A percentile compares a stretch with the other conserved stretches of the same genome.
Evolutionary conservation across 2,888 invertebrate genomes (phyloP).

Genomic region (Piscicola geometra): DNA sequence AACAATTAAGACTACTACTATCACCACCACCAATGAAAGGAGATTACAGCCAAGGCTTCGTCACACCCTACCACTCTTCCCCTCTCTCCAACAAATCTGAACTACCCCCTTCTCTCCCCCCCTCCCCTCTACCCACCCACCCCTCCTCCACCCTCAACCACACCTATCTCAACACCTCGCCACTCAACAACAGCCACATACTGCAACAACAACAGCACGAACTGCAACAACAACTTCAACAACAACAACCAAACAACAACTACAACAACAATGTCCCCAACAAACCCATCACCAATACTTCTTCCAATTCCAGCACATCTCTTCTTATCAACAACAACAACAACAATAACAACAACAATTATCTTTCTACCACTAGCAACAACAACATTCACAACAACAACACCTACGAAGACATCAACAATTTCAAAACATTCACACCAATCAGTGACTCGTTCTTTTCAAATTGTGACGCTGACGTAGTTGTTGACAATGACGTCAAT

Average conservation of each 20-base stretch:
- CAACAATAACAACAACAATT: neutral
- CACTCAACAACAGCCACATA: too few species aligned
- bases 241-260: too few species aligned
- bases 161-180: too few species aligned
- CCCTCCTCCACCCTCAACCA: too few species aligned
- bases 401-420: conserved; percentile 4
- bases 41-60: conserved; percentile 10
- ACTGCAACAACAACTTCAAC: neutral
- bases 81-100: conserved; percentile 30
- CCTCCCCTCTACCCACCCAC: conserved; percentile 11
- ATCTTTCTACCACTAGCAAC: too few species aligned
- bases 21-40: too few species aligned
- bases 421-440: neutral
- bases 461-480: neutral
- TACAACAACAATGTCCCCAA: neutral
- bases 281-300: neutral
- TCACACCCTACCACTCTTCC: conserved; percentile 30
- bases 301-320: neutral
- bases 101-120: neutral
- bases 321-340: neutral
- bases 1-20: too few species aligned
- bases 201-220: too few species aligned
- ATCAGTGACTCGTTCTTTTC: neutral
- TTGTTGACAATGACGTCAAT: neutral
- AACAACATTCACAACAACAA: too few species aligned